Evolutionary conservation across 2,113 vertebrate species (phyloP), one percentile per base, ranked within the genome.

Genomic region (Urocynchramus pylzowi): DNA sequence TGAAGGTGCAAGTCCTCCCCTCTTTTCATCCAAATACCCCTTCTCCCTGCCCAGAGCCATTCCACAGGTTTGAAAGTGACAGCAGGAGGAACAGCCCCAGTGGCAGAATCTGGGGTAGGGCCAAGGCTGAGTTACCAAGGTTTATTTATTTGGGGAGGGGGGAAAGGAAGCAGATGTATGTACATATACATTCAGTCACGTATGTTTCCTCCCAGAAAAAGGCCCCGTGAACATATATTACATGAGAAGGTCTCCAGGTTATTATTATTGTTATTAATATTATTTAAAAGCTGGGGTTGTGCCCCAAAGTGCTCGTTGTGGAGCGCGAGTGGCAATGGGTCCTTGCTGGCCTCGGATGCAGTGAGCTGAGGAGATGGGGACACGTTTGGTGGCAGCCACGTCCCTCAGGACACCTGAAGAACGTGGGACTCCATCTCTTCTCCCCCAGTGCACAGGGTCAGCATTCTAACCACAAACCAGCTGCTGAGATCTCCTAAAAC

Each of bases 71-170:
- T 35, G 20, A 5, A 4, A 10, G 21, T 16, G 75, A 30, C 0
- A 0, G 20, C 22, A 20, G 37, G 9, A 61, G 1, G 19, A 2
- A 27, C 67, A 70, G 54, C 37, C 37, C n/a, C 0, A 1, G 5
- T 3, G 2, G 1, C 1, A 39, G 27, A 42, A 52, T 6, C 2
- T 5, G n/a, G 5, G 1, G 0, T 3, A 7, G 16, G n/a, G 89
- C 49, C 42, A 61, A 37, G 54, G 4, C 60, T 3, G 31, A 80
- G 65, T 93, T 89, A 71, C 83, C 91, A 91, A 81, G 3, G 54
- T 61, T 5, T 80, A 1, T 97, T 97, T 97, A 97, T 97, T 96
- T 16, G 63, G 81, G 93, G 44, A 37, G 22, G 49, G 71, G 87
- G 86, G 19, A 53, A 49, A 76, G 44, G 88, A 76, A 78, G 95